Base-by-base conservation (phyloP, 2,888 invertebrate genomes). In the Apomyelois bistriatella region DNA sequence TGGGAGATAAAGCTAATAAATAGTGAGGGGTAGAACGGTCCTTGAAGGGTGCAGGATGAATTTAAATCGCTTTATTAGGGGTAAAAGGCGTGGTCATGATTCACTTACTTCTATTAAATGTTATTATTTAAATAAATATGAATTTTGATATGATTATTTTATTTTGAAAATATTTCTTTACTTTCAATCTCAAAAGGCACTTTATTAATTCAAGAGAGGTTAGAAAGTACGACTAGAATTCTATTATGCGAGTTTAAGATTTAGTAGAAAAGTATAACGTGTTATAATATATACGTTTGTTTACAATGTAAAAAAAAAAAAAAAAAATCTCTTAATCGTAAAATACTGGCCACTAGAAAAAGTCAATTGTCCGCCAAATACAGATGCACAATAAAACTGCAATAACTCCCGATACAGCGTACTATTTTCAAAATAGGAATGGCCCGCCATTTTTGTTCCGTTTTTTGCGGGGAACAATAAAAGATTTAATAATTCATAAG, bases 401-500 rank as follows among this genome's bases (percentile, higher is more conserved):
- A 78, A 79, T 79, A 84, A 81, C 43, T 51, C 51, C 43, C 36
- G 37, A 74, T 69, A 78, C 73, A 68, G 70, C 75, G 71, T 70
- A 74, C 85, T 86, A 85, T 85, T 85, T 82, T 81, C 80, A 65
- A 83, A 87, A 86, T 87, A 88, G 87, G 85, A 78, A 75, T 72
- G 73, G 72, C 64, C 67, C 60, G 66, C 68, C 65, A 69, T 76
- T 76, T 79, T 76, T 52, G 52, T 73, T 74, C 71, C 74, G 73
- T 80, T 85, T 85, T 86, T 85, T 80, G 75, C 74, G 65, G 66
- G 70, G 72, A 74, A 87, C 88, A 88, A 88, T 88, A 89, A 85
- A 85, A 80, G 77, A 76, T 76, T 87, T 75, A 87, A 89, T 89
- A 87, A 89, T 89, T 87, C 87, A 89, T 89, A 87, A 85, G 85